phyloP scores from a whole-genome alignment of 92 coral and sea anemone species.

The Palythoa grandis region DNA sequence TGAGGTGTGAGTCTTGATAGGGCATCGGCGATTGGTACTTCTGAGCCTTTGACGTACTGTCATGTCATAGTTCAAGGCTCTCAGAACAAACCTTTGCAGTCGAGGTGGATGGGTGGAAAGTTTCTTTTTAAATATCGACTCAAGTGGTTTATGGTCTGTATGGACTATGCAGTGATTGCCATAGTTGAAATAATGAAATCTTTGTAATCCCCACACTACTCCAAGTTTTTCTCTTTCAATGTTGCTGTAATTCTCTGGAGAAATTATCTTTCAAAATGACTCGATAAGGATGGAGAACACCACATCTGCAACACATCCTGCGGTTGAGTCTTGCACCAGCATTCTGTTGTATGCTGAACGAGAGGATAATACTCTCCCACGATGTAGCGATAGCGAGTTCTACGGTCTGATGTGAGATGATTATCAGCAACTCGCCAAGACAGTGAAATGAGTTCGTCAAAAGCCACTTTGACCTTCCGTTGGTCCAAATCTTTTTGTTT shows the following conservation, averaged over 20 bases:
- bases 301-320: constrained; percentile 3
- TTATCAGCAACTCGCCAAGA: not conserved
- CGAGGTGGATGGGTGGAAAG: too few relatives aligned
- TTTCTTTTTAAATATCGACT: too few relatives aligned
- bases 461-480: not conserved
- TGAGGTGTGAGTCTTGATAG: too few relatives aligned
- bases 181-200: too few relatives aligned
- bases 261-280: not conserved
- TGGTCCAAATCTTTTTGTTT: not conserved
- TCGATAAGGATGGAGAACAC: not conserved
- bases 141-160: too few relatives aligned
- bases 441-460: not conserved
- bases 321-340: not conserved
- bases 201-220: too few relatives aligned
- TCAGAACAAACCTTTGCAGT: too few relatives aligned
- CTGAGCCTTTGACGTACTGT: too few relatives aligned
- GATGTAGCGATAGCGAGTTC: constrained; percentile 13
- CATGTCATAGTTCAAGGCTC: too few relatives aligned
- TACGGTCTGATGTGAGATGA: not conserved
- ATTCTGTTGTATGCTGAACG: constrained; percentile 16
- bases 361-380: constrained; percentile 29
- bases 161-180: too few relatives aligned
- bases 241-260: not conserved
- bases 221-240: too few relatives aligned
- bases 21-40: too few relatives aligned